Evolutionary conservation across 2,113 vertebrate genomes (phyloP).

Genomic region (Gambusia affinis): DNA sequence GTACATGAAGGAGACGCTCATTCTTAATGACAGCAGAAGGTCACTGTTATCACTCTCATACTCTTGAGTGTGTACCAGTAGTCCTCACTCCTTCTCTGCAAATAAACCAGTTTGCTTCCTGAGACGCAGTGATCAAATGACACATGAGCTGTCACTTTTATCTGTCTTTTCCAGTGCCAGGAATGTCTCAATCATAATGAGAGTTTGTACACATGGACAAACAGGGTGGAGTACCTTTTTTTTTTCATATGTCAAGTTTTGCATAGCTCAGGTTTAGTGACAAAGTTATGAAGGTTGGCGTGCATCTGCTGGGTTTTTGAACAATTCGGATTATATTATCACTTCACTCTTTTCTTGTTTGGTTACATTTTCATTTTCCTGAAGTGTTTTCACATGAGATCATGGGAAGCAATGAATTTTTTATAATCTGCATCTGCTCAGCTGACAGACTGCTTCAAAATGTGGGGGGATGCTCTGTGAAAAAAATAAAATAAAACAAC

Average conservation of each 20-base stretch:
- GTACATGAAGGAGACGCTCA: conserved; percentile 37
- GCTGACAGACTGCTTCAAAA: background rate
- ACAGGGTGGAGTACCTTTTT: background rate
- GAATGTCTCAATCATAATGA: conserved; percentile 5
- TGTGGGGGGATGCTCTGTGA: background rate
- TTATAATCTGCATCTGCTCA: background rate
- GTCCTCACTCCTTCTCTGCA: conserved; percentile 20
- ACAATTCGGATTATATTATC: conserved; percentile 1
- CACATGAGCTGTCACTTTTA: conserved; percentile 18
- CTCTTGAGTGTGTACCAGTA: conserved; percentile 21
- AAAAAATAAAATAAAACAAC: no score
- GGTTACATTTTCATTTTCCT: background rate
- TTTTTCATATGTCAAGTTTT: no score
- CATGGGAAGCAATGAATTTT: background rate
- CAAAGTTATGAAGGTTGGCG: no score
- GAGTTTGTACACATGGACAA: background rate
- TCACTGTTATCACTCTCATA: conserved; percentile 59
- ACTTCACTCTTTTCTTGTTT: background rate
- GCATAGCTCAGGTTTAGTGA: background rate
- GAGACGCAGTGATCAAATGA: conserved; percentile 26
- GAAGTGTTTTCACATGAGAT: background rate
- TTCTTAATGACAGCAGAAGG: conserved; percentile 67
- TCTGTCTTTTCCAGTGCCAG: background rate
- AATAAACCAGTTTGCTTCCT: conserved; percentile 13
- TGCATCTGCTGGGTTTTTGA: background rate